Conservation (phyloP, 2,797 vertebrate genomes). For the Etheostoma perlongum region DNA sequence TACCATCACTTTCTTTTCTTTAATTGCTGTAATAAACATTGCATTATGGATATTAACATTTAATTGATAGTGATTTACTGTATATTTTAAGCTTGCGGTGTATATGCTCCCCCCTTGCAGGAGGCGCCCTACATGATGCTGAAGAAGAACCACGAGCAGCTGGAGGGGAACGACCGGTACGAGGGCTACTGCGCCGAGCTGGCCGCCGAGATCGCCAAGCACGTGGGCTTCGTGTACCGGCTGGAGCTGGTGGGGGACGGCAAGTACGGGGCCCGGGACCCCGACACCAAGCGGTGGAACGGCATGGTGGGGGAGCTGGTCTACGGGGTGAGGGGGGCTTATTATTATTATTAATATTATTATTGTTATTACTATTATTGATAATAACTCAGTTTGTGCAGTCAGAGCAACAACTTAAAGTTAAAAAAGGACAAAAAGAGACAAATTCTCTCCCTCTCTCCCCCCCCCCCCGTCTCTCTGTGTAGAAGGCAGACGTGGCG, state of each 20-base stretch:
- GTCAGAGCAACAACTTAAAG: too few relatives aligned
- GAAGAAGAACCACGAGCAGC: slow-evolving; percentile 96
- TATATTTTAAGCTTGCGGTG: too few relatives aligned
- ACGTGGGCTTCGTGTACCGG: slow-evolving; percentile 93
- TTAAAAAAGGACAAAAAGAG: too few relatives aligned
- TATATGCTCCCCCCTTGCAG: slow-evolving; percentile 70
- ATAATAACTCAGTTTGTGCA: too few relatives aligned
- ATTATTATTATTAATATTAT: too few relatives aligned
- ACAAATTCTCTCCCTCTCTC: slow-evolving; percentile 1
- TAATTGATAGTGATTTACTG: too few relatives aligned
- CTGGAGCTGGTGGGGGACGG: slow-evolving; percentile 94
- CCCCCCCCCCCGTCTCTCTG: slow-evolving; percentile 7
- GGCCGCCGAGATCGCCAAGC: slow-evolving; percentile 95
- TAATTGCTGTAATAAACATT: too few relatives aligned
- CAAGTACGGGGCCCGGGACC: slow-evolving; percentile 93
- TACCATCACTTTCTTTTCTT: too few relatives aligned
- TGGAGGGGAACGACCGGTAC: slow-evolving; percentile 93
- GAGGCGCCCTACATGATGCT: slow-evolving; percentile 99
- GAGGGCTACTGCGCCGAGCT: slow-evolving; percentile 98
- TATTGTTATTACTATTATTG: too few relatives aligned
- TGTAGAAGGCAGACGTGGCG: slow-evolving; percentile 94
- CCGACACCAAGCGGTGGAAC: slow-evolving; percentile 93
- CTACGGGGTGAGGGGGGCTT: slow-evolving; percentile 90
- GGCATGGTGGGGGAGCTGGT: slow-evolving; percentile 99
- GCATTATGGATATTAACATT: too few relatives aligned